phyloP scores from a whole-genome alignment of 2,113 vertebrate species.

The Oenanthe melanoleuca region DNA sequence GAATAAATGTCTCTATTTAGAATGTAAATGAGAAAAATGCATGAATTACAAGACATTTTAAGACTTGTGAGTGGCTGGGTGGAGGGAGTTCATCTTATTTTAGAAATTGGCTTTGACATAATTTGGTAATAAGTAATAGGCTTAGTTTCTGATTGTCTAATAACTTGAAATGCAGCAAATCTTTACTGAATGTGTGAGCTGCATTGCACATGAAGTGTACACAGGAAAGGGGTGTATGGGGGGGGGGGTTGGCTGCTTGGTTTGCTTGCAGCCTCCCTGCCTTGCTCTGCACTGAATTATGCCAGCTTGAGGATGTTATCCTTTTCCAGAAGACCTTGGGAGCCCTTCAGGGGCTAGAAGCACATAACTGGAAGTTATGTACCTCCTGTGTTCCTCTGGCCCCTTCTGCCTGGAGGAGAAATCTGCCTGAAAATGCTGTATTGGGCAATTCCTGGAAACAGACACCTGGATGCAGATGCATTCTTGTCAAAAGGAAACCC shows the following conservation, averaged over 20 bases:
- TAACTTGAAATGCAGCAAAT: not conserved
- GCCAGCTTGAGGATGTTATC: not conserved
- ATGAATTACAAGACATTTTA: not conserved
- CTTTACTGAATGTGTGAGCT: rapidly evolving
- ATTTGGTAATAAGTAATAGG: constrained; percentile 1
- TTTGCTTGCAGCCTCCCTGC: not conserved
- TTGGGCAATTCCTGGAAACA: not conserved
- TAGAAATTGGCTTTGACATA: not conserved
- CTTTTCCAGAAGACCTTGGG: not conserved
- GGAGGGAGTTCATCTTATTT: not conserved
- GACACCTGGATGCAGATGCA: not conserved
- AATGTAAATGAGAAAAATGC: not conserved
- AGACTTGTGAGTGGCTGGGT: not conserved
- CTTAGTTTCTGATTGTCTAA: not conserved
- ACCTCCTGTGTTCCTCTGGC: not conserved
- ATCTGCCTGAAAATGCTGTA: not conserved
- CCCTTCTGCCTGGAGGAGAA: not conserved
- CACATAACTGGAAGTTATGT: rapidly evolving
- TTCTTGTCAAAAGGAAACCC: not conserved
- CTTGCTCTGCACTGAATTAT: not conserved
- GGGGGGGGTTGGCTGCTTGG: too few relatives aligned
- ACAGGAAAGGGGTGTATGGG: not conserved
- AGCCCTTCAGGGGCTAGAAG: not conserved
- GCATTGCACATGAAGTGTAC: not conserved
- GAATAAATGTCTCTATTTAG: not conserved